These are phyloP conservation scores for Amorpha juglandis DNA, from an alignment of 2,888 invertebrate genomes.

Conservation along the genomic window DNA sequence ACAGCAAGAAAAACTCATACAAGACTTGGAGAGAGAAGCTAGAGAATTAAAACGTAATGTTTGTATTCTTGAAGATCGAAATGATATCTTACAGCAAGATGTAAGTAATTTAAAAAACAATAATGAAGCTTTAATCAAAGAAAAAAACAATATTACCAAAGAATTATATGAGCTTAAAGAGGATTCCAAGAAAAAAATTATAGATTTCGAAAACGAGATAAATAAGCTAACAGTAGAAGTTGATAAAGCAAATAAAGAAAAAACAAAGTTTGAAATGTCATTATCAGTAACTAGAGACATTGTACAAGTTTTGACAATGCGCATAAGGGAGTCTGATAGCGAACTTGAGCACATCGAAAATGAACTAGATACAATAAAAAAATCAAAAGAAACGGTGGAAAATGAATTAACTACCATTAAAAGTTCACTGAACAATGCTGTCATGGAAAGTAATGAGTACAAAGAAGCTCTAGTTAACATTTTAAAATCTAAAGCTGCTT, in stretches of 20 bases:
- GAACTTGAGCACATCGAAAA: conserved; percentile 83
- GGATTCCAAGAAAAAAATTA: conserved; percentile 63
- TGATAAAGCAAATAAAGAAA: conserved; percentile 76
- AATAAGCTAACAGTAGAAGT: conserved; percentile 73
- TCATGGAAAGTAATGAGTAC: conserved; percentile 75
- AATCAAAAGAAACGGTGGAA: conserved; percentile 66
- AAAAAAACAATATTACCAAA: conserved; percentile 54
- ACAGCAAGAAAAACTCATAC: conserved; percentile 64
- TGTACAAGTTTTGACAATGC: conserved; percentile 83
- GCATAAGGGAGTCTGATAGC: conserved; percentile 84
- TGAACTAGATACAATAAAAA: conserved; percentile 62
- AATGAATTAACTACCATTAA: conserved; percentile 66
- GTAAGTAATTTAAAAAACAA: conserved; percentile 59
- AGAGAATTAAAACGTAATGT: conserved; percentile 64
- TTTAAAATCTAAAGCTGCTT: conserved; percentile 74
- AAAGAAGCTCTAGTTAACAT: conserved; percentile 78
- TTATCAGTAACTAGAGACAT: conserved; percentile 84
- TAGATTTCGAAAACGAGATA: conserved; percentile 73
- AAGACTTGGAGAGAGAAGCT: conserved; percentile 64
- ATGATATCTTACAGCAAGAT: conserved; percentile 58
- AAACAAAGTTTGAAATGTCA: conserved; percentile 84
- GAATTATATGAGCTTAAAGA: conserved; percentile 67
- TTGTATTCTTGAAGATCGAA: conserved; percentile 61
- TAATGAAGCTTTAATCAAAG: conserved; percentile 55
- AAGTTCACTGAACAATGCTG: conserved; percentile 63